Evolutionary conservation across 2,113 vertebrate species (phyloP), one percentile per base, ranked within the genome.

Genomic region (Apodemus speciosus): DNA sequence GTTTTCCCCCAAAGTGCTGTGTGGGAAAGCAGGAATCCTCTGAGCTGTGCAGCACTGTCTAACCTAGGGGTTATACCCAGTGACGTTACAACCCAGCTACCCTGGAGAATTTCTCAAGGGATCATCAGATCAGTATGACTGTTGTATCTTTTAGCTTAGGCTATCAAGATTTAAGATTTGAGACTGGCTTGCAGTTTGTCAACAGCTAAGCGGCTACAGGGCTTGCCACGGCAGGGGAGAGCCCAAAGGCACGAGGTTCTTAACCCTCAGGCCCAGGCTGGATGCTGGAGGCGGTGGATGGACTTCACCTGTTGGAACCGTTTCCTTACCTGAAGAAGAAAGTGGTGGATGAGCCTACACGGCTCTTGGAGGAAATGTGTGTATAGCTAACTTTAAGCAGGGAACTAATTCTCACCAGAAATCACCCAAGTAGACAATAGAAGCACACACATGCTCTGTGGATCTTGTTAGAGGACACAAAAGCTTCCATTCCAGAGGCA

Each of bases 111-210:
- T 77, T 85, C 73, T 85, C 76, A 11, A 72, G 60, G 60, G 46
- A 68, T 89, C 56, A 27, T n/a, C 81, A 1, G 68, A 51, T 93
- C n/a, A 69, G 38, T 85, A 76, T 71, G 49, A 56, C 49, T 66
- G 68, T 62, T 62, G 11, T 27, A 80, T 71, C 79, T 10, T 68
- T 80, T 46, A 90, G 43, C 51, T 85, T 91, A 89, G 79, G 60
- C 77, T 93, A 66, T 88, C 46, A 73, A 58, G 68, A 95, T 64
- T 81, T 58, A 85, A 90, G 66, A 79, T 92, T 88, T 35, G 51
- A 27, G 62, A 72, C 5, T n/a, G 69, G 23, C 15, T 53, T 76
- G 23, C 32, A 64, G 20, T 73, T 66, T 32, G 23, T 80, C 81
- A 60, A 38, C 6, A 80, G 56, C 0, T 76, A 77, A 89, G 79